Evolutionary conservation across 2,113 vertebrate genomes (phyloP).

Genomic region (Strix aluco): DNA sequence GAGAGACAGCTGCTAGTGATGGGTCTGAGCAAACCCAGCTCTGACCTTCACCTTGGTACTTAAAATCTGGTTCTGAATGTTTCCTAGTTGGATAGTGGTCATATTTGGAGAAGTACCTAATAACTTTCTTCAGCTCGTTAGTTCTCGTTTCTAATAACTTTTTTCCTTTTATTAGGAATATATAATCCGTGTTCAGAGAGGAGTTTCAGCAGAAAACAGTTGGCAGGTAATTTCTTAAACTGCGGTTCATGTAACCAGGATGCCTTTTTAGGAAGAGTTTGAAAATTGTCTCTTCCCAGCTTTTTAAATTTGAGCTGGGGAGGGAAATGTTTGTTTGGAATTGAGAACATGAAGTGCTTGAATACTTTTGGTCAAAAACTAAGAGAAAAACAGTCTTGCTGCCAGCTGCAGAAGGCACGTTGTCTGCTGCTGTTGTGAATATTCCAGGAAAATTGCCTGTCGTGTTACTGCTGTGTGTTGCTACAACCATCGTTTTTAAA

Average conservation of each 20-base stretch:
- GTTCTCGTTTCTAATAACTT: neutral
- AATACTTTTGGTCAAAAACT: slow-evolving; percentile 36
- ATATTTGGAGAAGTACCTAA: neutral
- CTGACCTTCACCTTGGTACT: neutral
- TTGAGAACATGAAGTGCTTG: neutral
- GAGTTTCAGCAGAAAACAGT: slow-evolving; percentile 90
- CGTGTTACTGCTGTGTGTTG: neutral
- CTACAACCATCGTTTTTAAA: neutral
- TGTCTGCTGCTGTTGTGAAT: neutral
- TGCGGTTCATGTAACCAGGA: neutral
- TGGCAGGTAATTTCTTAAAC: slow-evolving; percentile 88
- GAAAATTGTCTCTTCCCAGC: neutral
- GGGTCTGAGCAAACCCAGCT: neutral
- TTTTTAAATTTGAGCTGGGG: neutral
- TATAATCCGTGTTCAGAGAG: slow-evolving; percentile 95
- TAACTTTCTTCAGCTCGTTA: neutral
- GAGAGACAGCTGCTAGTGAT: neutral
- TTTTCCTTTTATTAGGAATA: slow-evolving; percentile 85
- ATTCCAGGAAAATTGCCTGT: neutral
- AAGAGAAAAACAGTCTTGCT: neutral
- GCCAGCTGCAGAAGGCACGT: neutral
- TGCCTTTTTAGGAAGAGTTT: neutral
- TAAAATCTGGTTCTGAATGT: neutral
- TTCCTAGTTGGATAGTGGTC: neutral
- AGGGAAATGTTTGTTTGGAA: neutral